Base-by-base conservation (phyloP, 2,888 invertebrate genomes). In the Eulithis testata region DNA sequence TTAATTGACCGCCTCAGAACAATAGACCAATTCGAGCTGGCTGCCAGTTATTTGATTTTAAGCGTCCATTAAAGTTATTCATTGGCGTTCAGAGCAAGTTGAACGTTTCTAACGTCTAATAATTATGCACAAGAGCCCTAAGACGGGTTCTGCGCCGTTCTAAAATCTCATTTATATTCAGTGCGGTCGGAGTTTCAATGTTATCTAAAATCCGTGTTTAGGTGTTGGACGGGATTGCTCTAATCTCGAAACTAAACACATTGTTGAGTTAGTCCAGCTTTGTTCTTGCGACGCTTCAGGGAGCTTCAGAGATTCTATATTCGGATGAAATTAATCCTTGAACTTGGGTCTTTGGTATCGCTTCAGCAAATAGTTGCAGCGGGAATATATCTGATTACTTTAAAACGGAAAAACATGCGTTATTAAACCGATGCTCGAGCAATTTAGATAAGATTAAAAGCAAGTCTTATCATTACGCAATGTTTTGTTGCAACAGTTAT, bases 181-280 rank as follows among this genome's bases (percentile, higher is more conserved):
- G 88, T 86, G 89, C 87, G 90, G 90, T 90, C 78, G 83, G 86
- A 89, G 91, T 92, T 91, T 91, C 89, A 91, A 93, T 91, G 91
- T 90, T 92, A 93, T 92, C 92, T 91, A 85, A 91, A 92, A 92
- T 92, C 92, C 90, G 90, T 90, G 91, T 92, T 92, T 92, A 92
- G 92, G 91, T 93, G 93, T 91, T 87, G 90, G 86, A 80, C 85
- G 87, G 88, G 88, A 90, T 89, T 86, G 90, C 85, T 90, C 87
- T 92, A 92, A 92, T 92, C 92, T 92, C 71, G 80, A 89, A 91
- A 91, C 91, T 91, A 91, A 91, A 91, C 91, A 91, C 91, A 91
- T 92, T 90, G 91, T 92, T 85, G 83, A 87, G 87, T 84, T 87
- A 84, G 83, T 83, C 84, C 73, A 78, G 88, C 90, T 91, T 91